A percentile compares a stretch with the other conserved stretches of the same genome.
Conservation (phyloP, 2,113 vertebrate genomes). For the Brachypodius melanocephalos region DNA sequence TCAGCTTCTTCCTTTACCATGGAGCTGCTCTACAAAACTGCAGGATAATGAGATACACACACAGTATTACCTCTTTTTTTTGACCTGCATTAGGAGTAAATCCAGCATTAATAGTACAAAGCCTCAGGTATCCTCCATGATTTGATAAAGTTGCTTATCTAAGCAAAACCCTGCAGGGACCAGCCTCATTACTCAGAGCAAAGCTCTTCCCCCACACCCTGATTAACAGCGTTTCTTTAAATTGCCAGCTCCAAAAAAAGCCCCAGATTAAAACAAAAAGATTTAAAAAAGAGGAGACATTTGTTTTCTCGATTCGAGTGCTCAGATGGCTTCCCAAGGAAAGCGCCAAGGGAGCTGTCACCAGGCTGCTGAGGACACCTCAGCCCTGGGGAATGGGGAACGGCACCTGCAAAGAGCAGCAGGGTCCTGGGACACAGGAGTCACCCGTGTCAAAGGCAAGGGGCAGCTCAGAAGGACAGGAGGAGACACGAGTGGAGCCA, state of each 20-base stretch:
- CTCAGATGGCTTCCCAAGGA: not conserved
- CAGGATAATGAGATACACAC: not conserved
- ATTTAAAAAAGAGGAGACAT: not conserved
- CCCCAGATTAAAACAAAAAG: not conserved
- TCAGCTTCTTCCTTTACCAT: slow-evolving; percentile 21
- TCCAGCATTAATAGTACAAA: not conserved
- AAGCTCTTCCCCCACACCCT: not conserved
- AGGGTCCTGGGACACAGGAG: not conserved
- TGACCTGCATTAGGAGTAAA: not conserved
- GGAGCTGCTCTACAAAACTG: not conserved
- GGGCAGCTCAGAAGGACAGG: not conserved
- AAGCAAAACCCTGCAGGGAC: not conserved
- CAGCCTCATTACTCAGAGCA: not conserved
- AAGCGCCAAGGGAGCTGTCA: rapidly evolving
- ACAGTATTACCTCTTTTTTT: not conserved
- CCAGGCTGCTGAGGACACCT: not conserved
- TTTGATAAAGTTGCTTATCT: not conserved
- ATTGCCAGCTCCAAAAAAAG: not conserved
- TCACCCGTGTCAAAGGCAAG: not conserved
- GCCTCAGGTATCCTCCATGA: not conserved
- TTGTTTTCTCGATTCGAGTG: not conserved
- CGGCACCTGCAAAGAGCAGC: not conserved
- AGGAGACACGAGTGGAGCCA: not conserved
- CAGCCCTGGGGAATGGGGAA: not conserved
- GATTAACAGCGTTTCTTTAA: not conserved